Conservation (phyloP, 2,888 invertebrate species). For the Odontothrips loti region DNA sequence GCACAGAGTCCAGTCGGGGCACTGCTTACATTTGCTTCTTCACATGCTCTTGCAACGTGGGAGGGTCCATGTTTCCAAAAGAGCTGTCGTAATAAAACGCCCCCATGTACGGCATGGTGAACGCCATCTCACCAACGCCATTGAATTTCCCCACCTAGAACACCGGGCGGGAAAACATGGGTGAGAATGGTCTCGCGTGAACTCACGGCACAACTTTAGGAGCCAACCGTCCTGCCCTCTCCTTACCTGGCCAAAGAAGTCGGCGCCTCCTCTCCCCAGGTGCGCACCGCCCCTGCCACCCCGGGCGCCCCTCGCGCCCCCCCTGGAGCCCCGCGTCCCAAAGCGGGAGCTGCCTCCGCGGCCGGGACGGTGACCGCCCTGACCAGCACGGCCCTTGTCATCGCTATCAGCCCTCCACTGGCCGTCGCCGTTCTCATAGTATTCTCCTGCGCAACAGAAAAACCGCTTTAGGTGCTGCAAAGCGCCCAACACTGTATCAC, state of each 20-base stretch:
- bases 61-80: slow-evolving; percentile 56
- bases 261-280: slow-evolving; percentile 47
- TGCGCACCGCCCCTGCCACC: slow-evolving; percentile 52
- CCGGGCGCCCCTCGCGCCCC: slow-evolving; percentile 43
- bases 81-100: slow-evolving; percentile 59
- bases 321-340: slow-evolving; percentile 44
- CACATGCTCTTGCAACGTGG: slow-evolving; percentile 74
- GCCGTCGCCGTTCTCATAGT: slow-evolving; percentile 33
- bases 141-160: slow-evolving; percentile 36
- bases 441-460: slow-evolving; percentile 7
- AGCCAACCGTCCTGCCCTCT: background rate
- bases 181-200: slow-evolving; percentile 39
- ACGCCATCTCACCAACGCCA: slow-evolving; percentile 35
- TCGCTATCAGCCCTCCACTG: slow-evolving; percentile 32
- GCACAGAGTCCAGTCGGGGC: background rate
- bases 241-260: slow-evolving; percentile 42
- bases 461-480: background rate
- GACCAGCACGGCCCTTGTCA: slow-evolving; percentile 31
- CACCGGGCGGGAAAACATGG: slow-evolving; percentile 37
- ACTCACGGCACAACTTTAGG: slow-evolving; percentile 2
- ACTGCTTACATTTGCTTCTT: slow-evolving; percentile 83
- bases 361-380: background rate
- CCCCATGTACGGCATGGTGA: slow-evolving; percentile 56
- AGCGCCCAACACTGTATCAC: background rate
- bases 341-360: background rate